Conservation (phyloP, 2,113 vertebrate species). For the Anolis sagrei region DNA sequence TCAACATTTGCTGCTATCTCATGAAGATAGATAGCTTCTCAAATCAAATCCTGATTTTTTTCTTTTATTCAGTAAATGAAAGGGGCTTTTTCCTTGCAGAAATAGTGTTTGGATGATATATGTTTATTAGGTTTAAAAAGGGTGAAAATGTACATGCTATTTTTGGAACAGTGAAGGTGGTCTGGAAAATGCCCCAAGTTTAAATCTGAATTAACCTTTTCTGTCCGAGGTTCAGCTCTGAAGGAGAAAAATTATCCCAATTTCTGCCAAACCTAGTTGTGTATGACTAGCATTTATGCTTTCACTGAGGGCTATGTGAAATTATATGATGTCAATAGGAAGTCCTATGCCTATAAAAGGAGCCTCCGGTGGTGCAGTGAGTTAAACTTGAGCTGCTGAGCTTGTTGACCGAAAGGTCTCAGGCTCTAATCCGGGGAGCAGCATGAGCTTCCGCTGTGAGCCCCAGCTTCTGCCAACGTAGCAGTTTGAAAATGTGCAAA, state of each 20-base stretch:
- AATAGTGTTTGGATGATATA: background rate
- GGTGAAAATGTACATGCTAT: background rate
- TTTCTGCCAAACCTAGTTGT: background rate
- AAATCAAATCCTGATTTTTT: background rate
- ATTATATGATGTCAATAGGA: background rate
- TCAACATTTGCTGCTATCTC: background rate
- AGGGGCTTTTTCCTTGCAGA: background rate
- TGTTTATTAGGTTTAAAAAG: background rate
- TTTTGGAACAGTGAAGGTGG: background rate
- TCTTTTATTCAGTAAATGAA: background rate
- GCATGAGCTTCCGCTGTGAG: too few species aligned
- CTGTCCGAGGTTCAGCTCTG: background rate
- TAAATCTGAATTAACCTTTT: background rate
- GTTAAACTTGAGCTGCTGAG: too few species aligned
- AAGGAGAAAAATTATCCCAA: background rate
- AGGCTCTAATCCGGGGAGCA: too few species aligned
- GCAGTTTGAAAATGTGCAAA: too few species aligned
- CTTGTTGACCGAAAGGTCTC: too few species aligned
- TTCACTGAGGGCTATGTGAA: background rate
- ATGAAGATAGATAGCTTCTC: background rate
- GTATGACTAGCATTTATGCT: background rate
- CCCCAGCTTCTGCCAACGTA: too few species aligned
- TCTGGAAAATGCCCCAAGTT: background rate
- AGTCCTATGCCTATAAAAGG: too few species aligned
- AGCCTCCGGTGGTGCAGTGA: too few species aligned